Evolutionary conservation across 2,113 vertebrate species (phyloP).

Genomic region (Brachyistius frenatus): DNA sequence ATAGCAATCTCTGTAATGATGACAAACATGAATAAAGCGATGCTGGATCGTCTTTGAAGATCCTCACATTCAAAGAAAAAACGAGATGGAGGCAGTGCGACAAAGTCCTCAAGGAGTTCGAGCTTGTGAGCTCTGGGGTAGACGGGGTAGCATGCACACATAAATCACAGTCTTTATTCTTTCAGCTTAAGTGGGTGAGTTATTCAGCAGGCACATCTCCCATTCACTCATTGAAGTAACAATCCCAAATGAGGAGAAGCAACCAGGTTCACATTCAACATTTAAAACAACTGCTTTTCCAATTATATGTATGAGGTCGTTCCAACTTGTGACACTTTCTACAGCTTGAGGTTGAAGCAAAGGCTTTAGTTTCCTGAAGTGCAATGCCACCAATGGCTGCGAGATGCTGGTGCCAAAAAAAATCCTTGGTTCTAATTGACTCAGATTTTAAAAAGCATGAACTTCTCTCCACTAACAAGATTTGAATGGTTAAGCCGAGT

Average conservation of each 20-base stretch:
- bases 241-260: constrained; percentile 19
- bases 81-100: constrained; percentile 24
- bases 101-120: constrained; percentile 37
- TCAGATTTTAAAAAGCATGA: too few relatives aligned
- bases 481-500: too few relatives aligned
- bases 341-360: background rate
- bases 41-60: constrained; percentile 56
- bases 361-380: background rate
- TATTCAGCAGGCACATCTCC: background rate
- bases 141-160: background rate
- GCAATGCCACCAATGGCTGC: background rate
- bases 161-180: constrained; percentile 26
- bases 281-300: constrained; percentile 27
- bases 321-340: background rate
- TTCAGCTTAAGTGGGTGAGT: constrained; percentile 28
- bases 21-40: constrained; percentile 61
- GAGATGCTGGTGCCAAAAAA: too few relatives aligned
- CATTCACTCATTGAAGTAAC: constrained; percentile 25
- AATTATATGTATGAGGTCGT: background rate
- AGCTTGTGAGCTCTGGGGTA: constrained; percentile 31
- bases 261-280: constrained; percentile 22
- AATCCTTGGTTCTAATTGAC: too few relatives aligned
- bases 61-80: constrained; percentile 52
- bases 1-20: constrained; percentile 56
- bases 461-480: too few relatives aligned